phyloP scores from a whole-genome alignment of 37 sponge, comb jelly and placozoan species.

The Ianthella basta region DNA sequence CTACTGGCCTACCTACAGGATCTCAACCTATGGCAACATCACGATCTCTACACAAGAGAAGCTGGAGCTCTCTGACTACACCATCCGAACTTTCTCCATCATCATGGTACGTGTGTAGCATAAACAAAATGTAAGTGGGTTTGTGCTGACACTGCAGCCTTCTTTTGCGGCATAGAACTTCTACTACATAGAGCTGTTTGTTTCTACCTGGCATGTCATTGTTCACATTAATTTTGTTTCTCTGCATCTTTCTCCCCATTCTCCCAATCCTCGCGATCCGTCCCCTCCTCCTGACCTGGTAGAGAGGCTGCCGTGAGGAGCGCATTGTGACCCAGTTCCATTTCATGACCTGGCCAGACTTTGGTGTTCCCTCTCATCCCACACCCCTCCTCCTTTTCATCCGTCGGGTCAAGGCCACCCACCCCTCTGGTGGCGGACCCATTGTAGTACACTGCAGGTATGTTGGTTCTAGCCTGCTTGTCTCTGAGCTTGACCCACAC shows the following conservation, averaged over 20 bases:
- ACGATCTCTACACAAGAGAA: constrained; percentile 68
- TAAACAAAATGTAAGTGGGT: no score
- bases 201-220: no score
- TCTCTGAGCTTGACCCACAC: no score
- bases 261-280: no score
- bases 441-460: constrained; percentile 96
- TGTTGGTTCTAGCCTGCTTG: no score
- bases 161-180: no score
- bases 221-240: no score
- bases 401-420: constrained; percentile 60
- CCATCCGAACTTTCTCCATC: constrained; percentile 80
- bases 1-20: constrained; percentile 80
- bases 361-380: constrained; percentile 87
- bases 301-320: constrained; percentile 53
- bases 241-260: no score
- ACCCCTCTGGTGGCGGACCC: constrained; percentile 72
- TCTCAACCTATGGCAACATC: constrained; percentile 46
- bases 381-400: constrained; percentile 86
- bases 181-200: no score
- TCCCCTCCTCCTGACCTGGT: no score
- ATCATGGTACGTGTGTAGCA: constrained; percentile 9
- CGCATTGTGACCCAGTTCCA: constrained; percentile 86
- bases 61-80: constrained; percentile 76
- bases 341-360: constrained; percentile 94
- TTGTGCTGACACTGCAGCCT: no score